Base-by-base conservation (phyloP, 2,888 invertebrate species). In the Ferrisia virgata region DNA sequence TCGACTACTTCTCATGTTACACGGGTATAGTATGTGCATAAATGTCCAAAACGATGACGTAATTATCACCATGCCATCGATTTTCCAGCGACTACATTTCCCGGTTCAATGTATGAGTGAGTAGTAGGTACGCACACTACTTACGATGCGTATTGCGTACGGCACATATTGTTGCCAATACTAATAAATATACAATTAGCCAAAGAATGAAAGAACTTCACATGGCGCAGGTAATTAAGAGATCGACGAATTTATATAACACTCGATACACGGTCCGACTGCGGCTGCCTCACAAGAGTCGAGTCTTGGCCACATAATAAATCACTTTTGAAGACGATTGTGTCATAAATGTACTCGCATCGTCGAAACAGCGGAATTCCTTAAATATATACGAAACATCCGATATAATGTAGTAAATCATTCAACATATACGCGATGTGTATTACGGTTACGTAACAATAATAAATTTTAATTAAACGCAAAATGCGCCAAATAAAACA, bases 391-490 rank as follows among this genome's bases (percentile, higher is more conserved):
- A 76, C 72, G 72, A 76, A 76, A 76, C 72, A 76, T 76, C 72
- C 72, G 31, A 76, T 76, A 76, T n/a, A n/a, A n/a, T n/a, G n/a
- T n/a, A n/a, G 36, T 76, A 76, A 76, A 76, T 76, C 72, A 76
- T 64, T 76, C 72, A 22, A 53, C 53, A 76, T 36, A 76, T 18
- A 36, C 8, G 25, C n/a, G n/a, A n/a, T n/a, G 47, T 47, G 18
- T 13, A 4, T 15, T 69, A n/a, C 69, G 69, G 2, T 1, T 2
- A 2, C 43, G n/a, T 76, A 76, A 76, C 72, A 36, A 64, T 76
- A 76, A 76, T 76, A 76, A 76, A 76, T 76, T 76, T 76, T 76
- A 76, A 76, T 76, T 76, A 76, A 76, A 76, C 72, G 72, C 36
- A n/a, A 76, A 76, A 76, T n/a, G 33, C 72, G 72, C 72, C 72